These are phyloP conservation scores for Nasonia longicornis DNA, from an alignment of 1,140 invertebrate genomes.

Conservation along the genomic window DNA sequence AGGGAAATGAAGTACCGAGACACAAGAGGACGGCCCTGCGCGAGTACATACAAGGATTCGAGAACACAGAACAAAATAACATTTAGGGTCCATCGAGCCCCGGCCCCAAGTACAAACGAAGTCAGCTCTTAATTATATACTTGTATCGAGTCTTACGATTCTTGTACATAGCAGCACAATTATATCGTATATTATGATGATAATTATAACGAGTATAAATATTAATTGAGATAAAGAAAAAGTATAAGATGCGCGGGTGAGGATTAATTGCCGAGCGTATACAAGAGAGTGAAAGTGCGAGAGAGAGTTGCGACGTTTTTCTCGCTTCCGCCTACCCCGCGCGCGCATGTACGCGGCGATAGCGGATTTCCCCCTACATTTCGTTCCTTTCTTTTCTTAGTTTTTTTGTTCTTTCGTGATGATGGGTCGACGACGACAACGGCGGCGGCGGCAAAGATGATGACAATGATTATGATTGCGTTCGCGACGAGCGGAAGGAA, in stretches of 20 bases:
- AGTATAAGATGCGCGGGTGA: not conserved
- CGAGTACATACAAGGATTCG: not conserved
- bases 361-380: not conserved
- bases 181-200: conserved; percentile 46
- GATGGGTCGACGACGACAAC: not conserved
- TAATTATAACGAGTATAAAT: conserved; percentile 35
- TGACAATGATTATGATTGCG: not conserved
- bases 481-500: not conserved
- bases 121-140: conserved; percentile 61
- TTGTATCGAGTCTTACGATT: conserved; percentile 63
- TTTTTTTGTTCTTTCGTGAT: conserved; percentile 13
- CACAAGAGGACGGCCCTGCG: not conserved
- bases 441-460: not conserved
- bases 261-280: conserved; percentile 10
- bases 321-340: conserved; percentile 20
- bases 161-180: conserved; percentile 53
- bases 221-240: conserved; percentile 27
- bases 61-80: conserved; percentile 43
- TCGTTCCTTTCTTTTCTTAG: conserved; percentile 4
- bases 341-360: too few species aligned
- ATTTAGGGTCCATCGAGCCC: conserved; percentile 64
- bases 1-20: not conserved
- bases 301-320: conserved; percentile 7
- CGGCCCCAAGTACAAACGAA: conserved; percentile 70
- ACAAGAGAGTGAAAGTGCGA: conserved; percentile 21